Evolutionary conservation across 2,888 invertebrate genomes (phyloP).

Genomic region (Dryococelus australis): DNA sequence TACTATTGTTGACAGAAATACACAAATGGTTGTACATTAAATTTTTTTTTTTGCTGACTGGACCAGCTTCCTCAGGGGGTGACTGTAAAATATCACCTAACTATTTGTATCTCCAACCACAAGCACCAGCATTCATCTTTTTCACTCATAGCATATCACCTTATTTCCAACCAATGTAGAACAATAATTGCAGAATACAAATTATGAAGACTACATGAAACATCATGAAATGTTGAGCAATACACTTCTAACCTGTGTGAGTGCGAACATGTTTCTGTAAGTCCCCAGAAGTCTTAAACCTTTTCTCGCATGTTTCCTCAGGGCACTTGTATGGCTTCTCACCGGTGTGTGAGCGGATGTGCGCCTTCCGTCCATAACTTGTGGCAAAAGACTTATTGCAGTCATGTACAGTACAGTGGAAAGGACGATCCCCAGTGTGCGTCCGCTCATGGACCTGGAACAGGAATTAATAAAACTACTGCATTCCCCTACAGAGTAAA

Average conservation of each 20-base stretch:
- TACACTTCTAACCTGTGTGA: conserved; percentile 68
- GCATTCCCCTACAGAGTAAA: background rate
- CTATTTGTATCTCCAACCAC: too few relatives aligned
- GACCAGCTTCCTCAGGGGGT: too few relatives aligned
- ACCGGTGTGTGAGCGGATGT: conserved; percentile 66
- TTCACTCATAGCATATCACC: too few relatives aligned
- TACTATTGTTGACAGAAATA: too few relatives aligned
- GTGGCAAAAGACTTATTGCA: conserved; percentile 68
- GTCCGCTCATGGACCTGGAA: conserved; percentile 63
- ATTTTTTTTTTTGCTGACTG: too few relatives aligned
- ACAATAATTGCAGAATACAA: too few relatives aligned
- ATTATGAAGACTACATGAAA: too few relatives aligned
- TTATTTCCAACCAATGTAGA: too few relatives aligned
- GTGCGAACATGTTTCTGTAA: conserved; percentile 67
- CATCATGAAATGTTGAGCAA: too few relatives aligned
- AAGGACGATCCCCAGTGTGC: conserved; percentile 64
- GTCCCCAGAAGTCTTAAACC: conserved; percentile 69
- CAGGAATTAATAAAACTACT: conserved; percentile 8
- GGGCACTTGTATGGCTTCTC: conserved; percentile 67
- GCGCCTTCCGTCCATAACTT: conserved; percentile 65
- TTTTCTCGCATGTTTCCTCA: conserved; percentile 62
- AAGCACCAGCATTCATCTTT: too few relatives aligned
- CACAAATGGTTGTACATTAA: too few relatives aligned
- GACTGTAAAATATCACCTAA: too few relatives aligned
- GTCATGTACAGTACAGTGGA: conserved; percentile 64